phyloP scores from a whole-genome alignment of 2,113 vertebrate genomes.

The Acinonyx jubatus region DNA sequence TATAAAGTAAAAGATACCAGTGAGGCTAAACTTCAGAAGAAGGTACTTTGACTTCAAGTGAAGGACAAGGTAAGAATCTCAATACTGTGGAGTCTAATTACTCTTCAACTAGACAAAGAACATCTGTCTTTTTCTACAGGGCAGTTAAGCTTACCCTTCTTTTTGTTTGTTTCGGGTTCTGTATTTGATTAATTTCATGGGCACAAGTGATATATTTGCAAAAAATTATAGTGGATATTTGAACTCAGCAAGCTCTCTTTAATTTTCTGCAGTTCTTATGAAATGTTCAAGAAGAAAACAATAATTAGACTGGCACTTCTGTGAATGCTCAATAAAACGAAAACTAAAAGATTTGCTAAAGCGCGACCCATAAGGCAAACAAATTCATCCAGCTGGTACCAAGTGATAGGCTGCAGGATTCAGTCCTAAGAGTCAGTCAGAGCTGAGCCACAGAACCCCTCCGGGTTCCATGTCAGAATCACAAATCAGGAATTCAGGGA shows the following conservation, averaged over 20 bases:
- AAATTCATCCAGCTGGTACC: background rate
- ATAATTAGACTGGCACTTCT: background rate
- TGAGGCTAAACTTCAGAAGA: background rate
- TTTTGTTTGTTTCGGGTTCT: constrained; percentile 33
- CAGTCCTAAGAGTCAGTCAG: background rate
- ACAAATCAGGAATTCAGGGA: background rate
- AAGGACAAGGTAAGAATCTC: constrained; percentile 10
- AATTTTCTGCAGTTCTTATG: constrained; percentile 11
- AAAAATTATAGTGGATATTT: constrained; percentile 11
- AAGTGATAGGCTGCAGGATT: background rate
- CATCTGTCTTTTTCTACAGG: background rate
- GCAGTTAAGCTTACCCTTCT: background rate
- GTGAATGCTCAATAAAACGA: background rate
- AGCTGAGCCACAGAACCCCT: background rate
- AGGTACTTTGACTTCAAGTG: background rate
- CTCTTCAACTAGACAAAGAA: background rate
- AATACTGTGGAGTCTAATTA: background rate
- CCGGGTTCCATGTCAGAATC: background rate
- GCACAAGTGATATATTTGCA: background rate
- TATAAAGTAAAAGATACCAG: background rate
- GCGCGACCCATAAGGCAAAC: background rate
- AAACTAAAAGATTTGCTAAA: background rate
- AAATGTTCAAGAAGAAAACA: constrained; percentile 50
- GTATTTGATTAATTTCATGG: constrained; percentile 30
- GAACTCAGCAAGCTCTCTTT: background rate